phyloP scores from a whole-genome alignment of 2,888 invertebrate genomes.

The Epirrhoe tristata region DNA sequence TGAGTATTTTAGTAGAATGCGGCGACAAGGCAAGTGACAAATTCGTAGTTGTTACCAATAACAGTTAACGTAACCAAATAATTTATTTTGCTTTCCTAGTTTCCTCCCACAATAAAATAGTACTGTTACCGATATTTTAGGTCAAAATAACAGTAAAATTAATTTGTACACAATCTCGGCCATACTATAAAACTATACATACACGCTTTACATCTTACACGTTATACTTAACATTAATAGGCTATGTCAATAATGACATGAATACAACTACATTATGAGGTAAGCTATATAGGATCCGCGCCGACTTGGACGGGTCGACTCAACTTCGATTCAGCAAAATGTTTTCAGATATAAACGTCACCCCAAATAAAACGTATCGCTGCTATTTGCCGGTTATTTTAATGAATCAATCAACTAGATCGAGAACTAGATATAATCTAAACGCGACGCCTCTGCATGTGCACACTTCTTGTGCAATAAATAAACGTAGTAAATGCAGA shows the following conservation, averaged over 20 bases:
- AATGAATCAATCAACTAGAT: slow-evolving; percentile 51
- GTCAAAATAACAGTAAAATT: slow-evolving; percentile 69
- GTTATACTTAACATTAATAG: slow-evolving; percentile 82
- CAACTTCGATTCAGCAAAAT: slow-evolving; percentile 68
- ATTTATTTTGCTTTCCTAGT: slow-evolving; percentile 52
- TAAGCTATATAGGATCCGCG: slow-evolving; percentile 82
- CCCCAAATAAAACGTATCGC: slow-evolving; percentile 54
- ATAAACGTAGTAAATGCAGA: slow-evolving; percentile 65
- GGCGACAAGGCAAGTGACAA: slow-evolving; percentile 56
- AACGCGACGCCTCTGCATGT: slow-evolving; percentile 53
- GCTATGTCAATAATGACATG: slow-evolving; percentile 82
- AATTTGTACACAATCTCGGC: slow-evolving; percentile 78
- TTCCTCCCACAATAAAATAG: slow-evolving; percentile 43
- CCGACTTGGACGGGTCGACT: slow-evolving; percentile 63
- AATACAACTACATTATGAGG: slow-evolving; percentile 82
- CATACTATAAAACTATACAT: slow-evolving; percentile 64
- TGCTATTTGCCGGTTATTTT: slow-evolving; percentile 43
- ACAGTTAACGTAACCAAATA: slow-evolving; percentile 56
- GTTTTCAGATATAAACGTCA: slow-evolving; percentile 71
- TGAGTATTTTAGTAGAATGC: slow-evolving; percentile 57
- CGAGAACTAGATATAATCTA: too few relatives aligned
- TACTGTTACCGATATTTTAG: slow-evolving; percentile 48
- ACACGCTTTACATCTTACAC: slow-evolving; percentile 78
- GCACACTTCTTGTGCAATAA: slow-evolving; percentile 56
- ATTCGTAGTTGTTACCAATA: slow-evolving; percentile 57